phyloP scores from a whole-genome alignment of 2,797 vertebrate species.

The Craterocephalus amniculus region DNA sequence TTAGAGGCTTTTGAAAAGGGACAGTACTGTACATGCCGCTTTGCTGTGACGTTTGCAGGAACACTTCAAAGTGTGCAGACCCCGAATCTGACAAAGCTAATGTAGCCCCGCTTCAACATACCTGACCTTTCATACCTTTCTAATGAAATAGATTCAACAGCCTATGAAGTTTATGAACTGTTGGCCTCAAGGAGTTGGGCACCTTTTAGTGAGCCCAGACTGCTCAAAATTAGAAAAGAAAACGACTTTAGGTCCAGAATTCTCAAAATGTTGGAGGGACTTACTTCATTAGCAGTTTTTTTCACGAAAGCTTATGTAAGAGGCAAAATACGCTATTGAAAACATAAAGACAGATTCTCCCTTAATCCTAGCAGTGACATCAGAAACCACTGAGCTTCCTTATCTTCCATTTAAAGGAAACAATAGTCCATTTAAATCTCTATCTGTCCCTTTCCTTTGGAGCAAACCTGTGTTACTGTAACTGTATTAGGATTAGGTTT shows the following conservation, averaged over 20 bases:
- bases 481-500: slow-evolving; percentile 14
- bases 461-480: slow-evolving; percentile 17
- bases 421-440: slow-evolving; percentile 18
- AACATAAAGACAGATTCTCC: not conserved
- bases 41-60: too few relatives aligned
- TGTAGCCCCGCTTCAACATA: too few relatives aligned
- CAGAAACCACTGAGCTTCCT: slow-evolving; percentile 4
- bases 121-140: too few relatives aligned
- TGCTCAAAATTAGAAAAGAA: too few relatives aligned
- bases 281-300: not conserved
- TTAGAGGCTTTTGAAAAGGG: too few relatives aligned
- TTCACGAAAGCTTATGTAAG: not conserved
- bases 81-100: too few relatives aligned
- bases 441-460: not conserved
- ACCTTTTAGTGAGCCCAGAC: not conserved
- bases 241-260: not conserved
- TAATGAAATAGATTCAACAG: too few relatives aligned
- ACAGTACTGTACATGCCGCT: too few relatives aligned
- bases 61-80: too few relatives aligned
- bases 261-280: not conserved
- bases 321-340: not conserved
- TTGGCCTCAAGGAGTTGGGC: too few relatives aligned
- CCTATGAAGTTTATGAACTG: too few relatives aligned
- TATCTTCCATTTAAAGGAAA: slow-evolving; percentile 10
- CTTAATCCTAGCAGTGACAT: not conserved